Base-by-base conservation (phyloP, 2,797 vertebrate genomes). In the Melanotaenia parkinsoni region DNA sequence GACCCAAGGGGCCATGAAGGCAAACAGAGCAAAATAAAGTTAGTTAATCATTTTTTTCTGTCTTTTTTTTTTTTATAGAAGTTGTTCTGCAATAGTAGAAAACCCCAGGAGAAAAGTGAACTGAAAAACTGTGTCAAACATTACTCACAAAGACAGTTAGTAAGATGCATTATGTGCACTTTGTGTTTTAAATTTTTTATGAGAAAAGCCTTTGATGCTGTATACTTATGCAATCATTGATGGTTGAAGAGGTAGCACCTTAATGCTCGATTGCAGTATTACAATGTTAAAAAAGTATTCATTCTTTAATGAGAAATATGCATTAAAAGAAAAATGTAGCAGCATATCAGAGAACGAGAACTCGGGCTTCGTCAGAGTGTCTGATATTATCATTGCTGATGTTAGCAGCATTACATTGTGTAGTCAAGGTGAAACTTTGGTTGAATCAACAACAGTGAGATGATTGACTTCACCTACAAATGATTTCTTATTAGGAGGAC, bases 1-100 rank as follows among this genome's bases (percentile, higher is more conserved):
- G 65, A 86, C 9, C 73, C 37, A 24, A 35, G 10, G 37, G 74
- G 68, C 33, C 64, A 80, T 65, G 58, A 61, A 63, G 45, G 45
- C 37, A 84, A 78, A 82, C 60, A 50, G 58, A 66, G 56, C 37
- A 61, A 76, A 83, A 76, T 83, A 76, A 58, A 79, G 54, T 74
- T 2, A 60, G 30, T 63, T 50, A 60, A 77, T 58, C 40, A n/a
- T 35, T n/a, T 22, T 14, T 40, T 33, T 50, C 14, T 22, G n/a
- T 13, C 30, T 32, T 47, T 32, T 47, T 24, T 0, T 51, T 51
- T n/a, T 10, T 4, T 20, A n/a, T 51, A 51, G 30, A 65, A 70
- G 62, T 35, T 28, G 43, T 57, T 47, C 47, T 13, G 13, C 47
- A 70, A 33, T 16, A 30, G 22, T 64, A 8, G 11, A 28, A 53